Evolutionary conservation across 2,888 invertebrate species (phyloP), one percentile per base, ranked within the genome.

Genomic region (Drosophila meridiana): DNA sequence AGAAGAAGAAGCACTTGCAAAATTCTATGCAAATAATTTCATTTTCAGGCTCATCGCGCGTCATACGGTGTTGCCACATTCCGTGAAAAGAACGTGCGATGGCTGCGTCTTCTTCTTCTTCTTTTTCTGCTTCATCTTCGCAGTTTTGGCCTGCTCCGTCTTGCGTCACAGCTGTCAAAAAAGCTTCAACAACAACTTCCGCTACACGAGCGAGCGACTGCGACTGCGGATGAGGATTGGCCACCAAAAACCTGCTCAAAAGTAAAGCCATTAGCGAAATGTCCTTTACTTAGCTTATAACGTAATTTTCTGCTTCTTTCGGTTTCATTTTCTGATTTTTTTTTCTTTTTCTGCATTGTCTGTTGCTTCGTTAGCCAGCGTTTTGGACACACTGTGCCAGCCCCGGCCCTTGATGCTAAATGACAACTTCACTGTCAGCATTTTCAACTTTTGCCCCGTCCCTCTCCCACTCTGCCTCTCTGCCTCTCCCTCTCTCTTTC

Each of bases 261-360:
- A 86, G 86, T 89, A 84, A 86, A 86, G 89, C 86, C 86, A 86
- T 86, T 86, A 86, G 87, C 84, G 86, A 87, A 84, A 86, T 86
- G 86, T 86, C 86, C 87, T 82, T 86, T 87, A 82, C 84, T 89
- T 84, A 84, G 87, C 89, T 88, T 84, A 84, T 86, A 86, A 86
- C 82, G 84, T 89, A 86, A 86, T 86, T 86, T 87, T 76, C 82
- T 58, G 87, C 76, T 78, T 65, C 78, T 85, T 81, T 69, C 57
- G 56, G 42, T 28, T 40, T 52, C 26, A 26, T 52, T 52, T 52
- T 36, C 34, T 13, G 13, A 26, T 36, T 52, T 32, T 30, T 48
- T 0, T 32, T 32, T 14, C 4, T 67, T 56, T 56, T 74, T 67
- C 56, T 60, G 80, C 82, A 83, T 82, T 82, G 80, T 83, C 87